Conservation (phyloP, 1,140 invertebrate species). For the Caenorhabditis briggsae region DNA sequence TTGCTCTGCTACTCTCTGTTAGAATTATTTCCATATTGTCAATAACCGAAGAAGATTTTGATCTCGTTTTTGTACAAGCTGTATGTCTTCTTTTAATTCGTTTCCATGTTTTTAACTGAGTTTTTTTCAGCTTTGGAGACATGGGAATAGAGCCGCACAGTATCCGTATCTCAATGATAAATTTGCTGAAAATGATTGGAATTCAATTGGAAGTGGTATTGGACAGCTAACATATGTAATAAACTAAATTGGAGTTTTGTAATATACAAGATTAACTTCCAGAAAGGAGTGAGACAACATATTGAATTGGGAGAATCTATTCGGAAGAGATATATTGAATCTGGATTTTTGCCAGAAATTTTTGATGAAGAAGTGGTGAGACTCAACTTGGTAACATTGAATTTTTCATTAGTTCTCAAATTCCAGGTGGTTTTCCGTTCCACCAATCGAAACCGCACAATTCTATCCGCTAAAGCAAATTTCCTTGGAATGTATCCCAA, state of each 20-base stretch:
- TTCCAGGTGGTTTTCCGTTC: slow-evolving; percentile 20
- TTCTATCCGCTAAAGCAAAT: slow-evolving; percentile 19
- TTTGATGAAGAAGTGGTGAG: slow-evolving; percentile 16
- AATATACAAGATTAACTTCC: background rate
- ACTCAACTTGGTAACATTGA: background rate
- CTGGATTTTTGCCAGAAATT: background rate
- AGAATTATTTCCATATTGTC: background rate
- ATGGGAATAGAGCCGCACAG: slow-evolving; percentile 30
- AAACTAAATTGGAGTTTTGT: background rate
- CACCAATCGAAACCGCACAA: slow-evolving; percentile 26
- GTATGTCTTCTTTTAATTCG: background rate
- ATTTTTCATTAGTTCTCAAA: background rate
- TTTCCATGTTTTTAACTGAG: background rate
- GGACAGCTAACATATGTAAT: slow-evolving; percentile 28
- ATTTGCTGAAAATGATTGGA: slow-evolving; percentile 24
- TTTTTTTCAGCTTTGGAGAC: slow-evolving; percentile 36
- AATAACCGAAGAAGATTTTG: background rate
- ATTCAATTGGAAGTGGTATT: slow-evolving; percentile 16
- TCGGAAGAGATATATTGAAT: slow-evolving; percentile 3
- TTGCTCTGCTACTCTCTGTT: slow-evolving; percentile 11
- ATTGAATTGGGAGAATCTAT: background rate
- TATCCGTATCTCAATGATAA: slow-evolving; percentile 20
- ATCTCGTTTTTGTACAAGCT: slow-evolving; percentile 27
- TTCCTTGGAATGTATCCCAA: slow-evolving; percentile 41
- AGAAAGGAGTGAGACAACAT: slow-evolving; percentile 45